Evolutionary conservation across 2,797 vertebrate genomes (phyloP).

Genomic region (Sitta carolinensis): DNA sequence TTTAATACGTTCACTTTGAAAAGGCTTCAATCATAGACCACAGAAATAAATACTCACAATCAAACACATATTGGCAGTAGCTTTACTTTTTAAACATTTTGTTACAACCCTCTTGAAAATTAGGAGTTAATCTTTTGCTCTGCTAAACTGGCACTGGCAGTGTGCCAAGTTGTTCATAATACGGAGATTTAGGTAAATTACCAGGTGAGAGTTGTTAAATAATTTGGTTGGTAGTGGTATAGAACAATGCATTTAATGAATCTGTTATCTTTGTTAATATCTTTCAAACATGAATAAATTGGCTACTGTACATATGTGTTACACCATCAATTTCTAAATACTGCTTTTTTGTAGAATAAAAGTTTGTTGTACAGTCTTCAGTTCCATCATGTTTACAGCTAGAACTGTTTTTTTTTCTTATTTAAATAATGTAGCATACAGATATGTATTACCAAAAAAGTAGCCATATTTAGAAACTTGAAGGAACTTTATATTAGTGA

Average conservation of each 20-base stretch:
- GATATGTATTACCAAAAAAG: not conserved
- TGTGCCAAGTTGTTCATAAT: not conserved
- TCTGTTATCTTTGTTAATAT: slow-evolving; percentile 3
- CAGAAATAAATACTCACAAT: not conserved
- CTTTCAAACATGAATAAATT: slow-evolving; percentile 46
- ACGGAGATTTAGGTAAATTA: not conserved
- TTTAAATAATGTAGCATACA: not conserved
- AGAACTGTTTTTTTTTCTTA: not conserved
- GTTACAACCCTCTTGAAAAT: not conserved
- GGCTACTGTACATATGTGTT: slow-evolving; percentile 50
- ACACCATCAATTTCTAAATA: slow-evolving; percentile 22
- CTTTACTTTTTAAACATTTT: not conserved
- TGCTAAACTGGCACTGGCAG: not conserved
- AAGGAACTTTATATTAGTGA: not conserved
- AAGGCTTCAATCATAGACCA: not conserved
- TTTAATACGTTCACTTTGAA: not conserved
- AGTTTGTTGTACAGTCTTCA: slow-evolving; percentile 7
- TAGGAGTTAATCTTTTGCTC: not conserved
- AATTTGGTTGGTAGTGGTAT: not conserved
- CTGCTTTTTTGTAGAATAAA: slow-evolving; percentile 45
- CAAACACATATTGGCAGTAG: slow-evolving; percentile 55
- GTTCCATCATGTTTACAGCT: slow-evolving; percentile 17
- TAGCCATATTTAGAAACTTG: not conserved
- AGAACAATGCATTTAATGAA: not conserved
- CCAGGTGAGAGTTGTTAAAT: not conserved